A percentile compares a stretch with the other conserved stretches of the same genome.
Evolutionary conservation across 1,140 invertebrate species (phyloP).

Genomic region (Magallana gigas): DNA sequence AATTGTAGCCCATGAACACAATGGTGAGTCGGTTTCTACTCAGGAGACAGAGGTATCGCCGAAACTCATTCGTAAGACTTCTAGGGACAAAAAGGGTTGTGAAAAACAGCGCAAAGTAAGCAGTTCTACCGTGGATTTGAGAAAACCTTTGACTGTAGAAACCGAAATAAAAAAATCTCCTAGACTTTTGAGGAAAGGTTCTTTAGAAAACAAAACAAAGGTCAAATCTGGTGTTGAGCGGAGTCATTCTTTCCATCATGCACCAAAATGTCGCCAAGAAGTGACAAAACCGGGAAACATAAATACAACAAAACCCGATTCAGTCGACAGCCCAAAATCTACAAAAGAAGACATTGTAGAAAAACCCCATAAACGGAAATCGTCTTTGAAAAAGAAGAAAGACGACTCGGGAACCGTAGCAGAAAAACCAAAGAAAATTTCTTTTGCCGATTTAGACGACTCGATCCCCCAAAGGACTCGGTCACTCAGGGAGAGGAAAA

Average conservation of each 20-base stretch:
- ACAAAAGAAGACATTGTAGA: background rate
- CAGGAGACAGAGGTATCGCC: background rate
- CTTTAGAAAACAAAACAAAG: background rate
- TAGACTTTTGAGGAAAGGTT: background rate
- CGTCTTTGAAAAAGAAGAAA: constrained; percentile 40
- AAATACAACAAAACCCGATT: background rate
- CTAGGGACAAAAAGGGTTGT: background rate
- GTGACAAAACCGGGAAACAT: background rate
- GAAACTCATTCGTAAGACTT: background rate
- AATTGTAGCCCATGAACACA: background rate
- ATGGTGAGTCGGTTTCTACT: background rate
- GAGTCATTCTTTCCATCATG: background rate
- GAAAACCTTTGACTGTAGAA: too few relatives aligned
- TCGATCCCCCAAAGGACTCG: background rate
- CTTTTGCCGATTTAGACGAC: background rate
- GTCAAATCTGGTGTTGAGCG: background rate
- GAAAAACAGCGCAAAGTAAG: background rate
- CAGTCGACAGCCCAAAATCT: background rate
- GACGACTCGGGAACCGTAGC: background rate
- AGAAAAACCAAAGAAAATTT: constrained; percentile 14
- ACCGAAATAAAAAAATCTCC: background rate
- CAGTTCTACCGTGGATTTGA: background rate
- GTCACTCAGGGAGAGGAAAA: background rate
- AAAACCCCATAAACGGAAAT: background rate
- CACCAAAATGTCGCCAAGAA: background rate